Percentiles rank a stretch among this genome's conserved stretches.
phyloP scores from a whole-genome alignment of 2,797 vertebrate species.

The Anguilla marmorata region DNA sequence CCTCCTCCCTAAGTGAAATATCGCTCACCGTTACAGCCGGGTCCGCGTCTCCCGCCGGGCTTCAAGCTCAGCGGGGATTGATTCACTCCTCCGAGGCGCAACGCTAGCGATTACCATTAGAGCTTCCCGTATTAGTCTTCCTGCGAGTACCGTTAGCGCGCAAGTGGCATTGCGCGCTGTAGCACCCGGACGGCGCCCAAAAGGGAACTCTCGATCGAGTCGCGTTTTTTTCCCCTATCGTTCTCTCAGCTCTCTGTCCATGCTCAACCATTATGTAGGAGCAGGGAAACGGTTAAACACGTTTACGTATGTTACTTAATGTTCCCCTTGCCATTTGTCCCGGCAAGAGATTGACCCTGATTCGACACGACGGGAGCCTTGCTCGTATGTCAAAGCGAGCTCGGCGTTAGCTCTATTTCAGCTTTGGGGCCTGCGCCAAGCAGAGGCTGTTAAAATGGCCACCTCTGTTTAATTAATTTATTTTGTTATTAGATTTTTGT shows the following conservation, averaged over 20 bases:
- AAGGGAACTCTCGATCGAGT: neutral
- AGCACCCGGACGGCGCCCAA: neutral
- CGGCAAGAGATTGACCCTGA: constrained; percentile 23
- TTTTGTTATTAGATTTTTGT: neutral
- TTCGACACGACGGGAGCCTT: neutral
- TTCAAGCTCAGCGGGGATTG: neutral
- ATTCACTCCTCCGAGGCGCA: neutral
- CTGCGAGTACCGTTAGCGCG: neutral
- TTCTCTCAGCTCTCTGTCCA: neutral
- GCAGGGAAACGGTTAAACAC: neutral
- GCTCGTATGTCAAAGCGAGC: neutral
- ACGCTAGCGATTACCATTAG: neutral
- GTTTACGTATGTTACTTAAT: constrained; percentile 50
- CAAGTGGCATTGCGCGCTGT: neutral
- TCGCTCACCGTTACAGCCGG: neutral
- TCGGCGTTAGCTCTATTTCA: neutral
- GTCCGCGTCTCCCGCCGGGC: neutral
- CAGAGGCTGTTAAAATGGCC: neutral
- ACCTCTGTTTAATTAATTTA: neutral
- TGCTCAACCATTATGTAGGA: neutral
- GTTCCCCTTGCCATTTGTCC: constrained; percentile 51
- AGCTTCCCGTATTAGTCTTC: neutral
- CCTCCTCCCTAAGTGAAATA: neutral
- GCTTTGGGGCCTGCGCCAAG: neutral
- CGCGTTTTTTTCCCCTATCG: neutral